Evolutionary conservation across 1,140 invertebrate genomes (phyloP).

Genomic region (Drosophila saltans): DNA sequence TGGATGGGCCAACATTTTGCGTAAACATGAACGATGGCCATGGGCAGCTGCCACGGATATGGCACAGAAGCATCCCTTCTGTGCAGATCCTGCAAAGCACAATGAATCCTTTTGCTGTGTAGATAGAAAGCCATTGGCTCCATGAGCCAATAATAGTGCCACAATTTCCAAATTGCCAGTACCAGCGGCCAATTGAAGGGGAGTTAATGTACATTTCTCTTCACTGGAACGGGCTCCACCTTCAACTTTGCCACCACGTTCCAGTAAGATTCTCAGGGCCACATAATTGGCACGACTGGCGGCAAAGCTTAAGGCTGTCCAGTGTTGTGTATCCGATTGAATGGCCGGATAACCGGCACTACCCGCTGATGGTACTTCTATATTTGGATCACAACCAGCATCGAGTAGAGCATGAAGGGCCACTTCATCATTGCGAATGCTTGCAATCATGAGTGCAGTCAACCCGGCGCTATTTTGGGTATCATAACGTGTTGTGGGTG

Average conservation of each 20-base stretch:
- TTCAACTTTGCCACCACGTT: constrained; percentile 92
- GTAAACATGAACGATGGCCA: constrained; percentile 90
- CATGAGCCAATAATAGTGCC: constrained; percentile 90
- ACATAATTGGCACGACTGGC: constrained; percentile 85
- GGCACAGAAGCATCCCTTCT: constrained; percentile 92
- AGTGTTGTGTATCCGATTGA: constrained; percentile 90
- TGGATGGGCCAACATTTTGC: constrained; percentile 91
- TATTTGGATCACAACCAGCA: constrained; percentile 90
- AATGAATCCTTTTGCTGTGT: constrained; percentile 92
- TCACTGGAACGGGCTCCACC: constrained; percentile 91
- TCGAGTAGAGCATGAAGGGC: constrained; percentile 89
- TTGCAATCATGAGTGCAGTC: constrained; percentile 92
- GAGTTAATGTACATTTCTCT: constrained; percentile 93
- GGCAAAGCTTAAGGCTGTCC: constrained; percentile 90
- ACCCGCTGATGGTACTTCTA: constrained; percentile 86
- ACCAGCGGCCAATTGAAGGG: constrained; percentile 92
- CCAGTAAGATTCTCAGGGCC: constrained; percentile 87
- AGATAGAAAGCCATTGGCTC: constrained; percentile 93
- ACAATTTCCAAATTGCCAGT: constrained; percentile 92
- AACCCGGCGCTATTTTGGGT: constrained; percentile 91
- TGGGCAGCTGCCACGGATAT: constrained; percentile 94
- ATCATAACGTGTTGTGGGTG: constrained; percentile 88
- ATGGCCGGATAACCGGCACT: constrained; percentile 83
- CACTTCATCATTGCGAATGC: constrained; percentile 90
- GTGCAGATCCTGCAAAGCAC: constrained; percentile 92